Evolutionary conservation across 2,797 vertebrate species (phyloP).

Genomic region (Echeneis naucrates): DNA sequence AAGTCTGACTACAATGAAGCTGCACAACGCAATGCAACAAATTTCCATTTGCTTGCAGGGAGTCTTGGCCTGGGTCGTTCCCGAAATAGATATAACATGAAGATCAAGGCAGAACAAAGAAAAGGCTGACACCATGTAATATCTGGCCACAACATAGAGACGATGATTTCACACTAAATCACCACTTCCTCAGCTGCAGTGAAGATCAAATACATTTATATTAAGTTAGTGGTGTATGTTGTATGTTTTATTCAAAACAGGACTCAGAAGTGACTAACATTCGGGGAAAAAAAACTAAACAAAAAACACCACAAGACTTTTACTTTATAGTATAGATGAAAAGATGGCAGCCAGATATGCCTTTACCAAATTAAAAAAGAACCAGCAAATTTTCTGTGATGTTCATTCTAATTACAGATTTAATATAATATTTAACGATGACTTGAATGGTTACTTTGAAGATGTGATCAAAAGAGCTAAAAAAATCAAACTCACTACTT

Average conservation of each 20-base stretch:
- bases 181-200: slow-evolving; percentile 17
- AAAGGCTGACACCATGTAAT: neutral
- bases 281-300: no score
- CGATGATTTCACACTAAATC: slow-evolving; percentile 30
- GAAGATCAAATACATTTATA: slow-evolving; percentile 30
- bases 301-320: neutral
- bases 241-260: slow-evolving; percentile 28
- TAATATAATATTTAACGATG: neutral
- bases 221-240: neutral
- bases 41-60: neutral
- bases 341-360: slow-evolving; percentile 52
- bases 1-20: neutral
- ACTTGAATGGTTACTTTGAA: neutral
- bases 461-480: neutral
- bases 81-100: neutral
- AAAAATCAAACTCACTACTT: neutral
- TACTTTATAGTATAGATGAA: slow-evolving; percentile 3
- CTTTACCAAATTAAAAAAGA: slow-evolving; percentile 7
- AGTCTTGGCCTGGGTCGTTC: neutral
- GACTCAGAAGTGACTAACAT: neutral
- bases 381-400: neutral
- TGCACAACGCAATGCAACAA: neutral
- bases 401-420: neutral
- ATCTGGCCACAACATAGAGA: neutral
- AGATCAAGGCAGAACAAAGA: neutral